phyloP scores from a whole-genome alignment of 2,888 invertebrate genomes.

The Oxycera nigricornis region DNA sequence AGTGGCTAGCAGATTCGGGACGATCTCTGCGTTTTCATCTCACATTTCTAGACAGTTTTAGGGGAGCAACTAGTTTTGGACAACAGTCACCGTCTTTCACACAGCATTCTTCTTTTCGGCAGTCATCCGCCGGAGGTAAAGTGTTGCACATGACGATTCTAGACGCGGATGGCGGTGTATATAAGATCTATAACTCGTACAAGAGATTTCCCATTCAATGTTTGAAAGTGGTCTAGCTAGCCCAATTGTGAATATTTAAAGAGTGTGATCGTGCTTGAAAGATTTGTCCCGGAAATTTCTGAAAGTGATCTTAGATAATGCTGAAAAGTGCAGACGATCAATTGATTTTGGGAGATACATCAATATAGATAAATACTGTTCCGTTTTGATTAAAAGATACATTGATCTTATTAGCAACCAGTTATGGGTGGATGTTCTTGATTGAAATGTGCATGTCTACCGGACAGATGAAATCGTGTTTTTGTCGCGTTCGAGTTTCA shows the following conservation, averaged over 20 bases:
- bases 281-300: too few relatives aligned
- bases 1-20: background rate
- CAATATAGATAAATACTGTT: background rate
- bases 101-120: background rate
- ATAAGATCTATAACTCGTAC: constrained; percentile 28
- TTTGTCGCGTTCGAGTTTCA: background rate
- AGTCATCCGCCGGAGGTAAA: background rate
- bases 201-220: constrained; percentile 37
- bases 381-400: background rate
- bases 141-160: constrained; percentile 10
- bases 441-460: background rate
- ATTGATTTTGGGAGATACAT: background rate
- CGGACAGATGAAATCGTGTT: background rate
- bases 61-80: background rate
- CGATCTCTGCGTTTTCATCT: background rate
- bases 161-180: background rate
- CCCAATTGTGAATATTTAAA: too few relatives aligned
- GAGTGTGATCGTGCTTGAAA: too few relatives aligned
- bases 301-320: too few relatives aligned
- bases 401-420: background rate
- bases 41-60: background rate
- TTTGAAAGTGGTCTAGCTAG: constrained; percentile 35
- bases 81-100: background rate
- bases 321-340: too few relatives aligned
- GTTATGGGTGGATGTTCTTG: too few relatives aligned